A percentile compares a stretch with the other conserved stretches of the same genome.
These are phyloP conservation scores for Ceratina japonica DNA, from an alignment of 1,140 invertebrate genomes.

Conservation along the genomic window DNA sequence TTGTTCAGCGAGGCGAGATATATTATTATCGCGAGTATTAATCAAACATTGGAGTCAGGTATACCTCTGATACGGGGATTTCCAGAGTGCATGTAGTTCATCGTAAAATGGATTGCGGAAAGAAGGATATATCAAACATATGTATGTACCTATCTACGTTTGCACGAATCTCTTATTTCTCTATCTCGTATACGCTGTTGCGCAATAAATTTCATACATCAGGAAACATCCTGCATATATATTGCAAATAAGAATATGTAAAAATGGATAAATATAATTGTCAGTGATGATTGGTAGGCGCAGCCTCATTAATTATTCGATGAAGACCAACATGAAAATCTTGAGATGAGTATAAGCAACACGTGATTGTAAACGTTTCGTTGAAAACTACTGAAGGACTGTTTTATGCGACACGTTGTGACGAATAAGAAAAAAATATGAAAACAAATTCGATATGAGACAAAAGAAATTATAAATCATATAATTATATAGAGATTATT, in stretches of 20 bases:
- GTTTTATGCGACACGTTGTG: constrained; percentile 34
- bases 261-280: constrained; percentile 50
- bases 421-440: constrained; percentile 54
- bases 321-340: constrained; percentile 30
- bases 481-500: constrained; percentile 77
- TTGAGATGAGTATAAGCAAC: constrained; percentile 37
- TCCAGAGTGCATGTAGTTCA: no score
- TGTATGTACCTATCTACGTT: no score
- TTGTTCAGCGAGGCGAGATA: no score
- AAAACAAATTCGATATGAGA: constrained; percentile 53
- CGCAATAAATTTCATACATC: no score
- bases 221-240: no score
- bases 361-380: constrained; percentile 41
- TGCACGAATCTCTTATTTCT: no score
- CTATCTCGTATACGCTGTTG: no score
- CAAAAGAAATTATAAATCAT: constrained; percentile 68
- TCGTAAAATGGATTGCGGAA: no score
- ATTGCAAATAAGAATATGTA: constrained; percentile 42
- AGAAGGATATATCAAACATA: no score
- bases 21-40: no score
- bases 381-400: constrained; percentile 29
- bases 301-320: constrained; percentile 42
- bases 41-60: no score
- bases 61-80: no score
- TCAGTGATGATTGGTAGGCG: constrained; percentile 41